Conservation (phyloP, 2,888 invertebrate species). For the Ophion obscuratus region DNA sequence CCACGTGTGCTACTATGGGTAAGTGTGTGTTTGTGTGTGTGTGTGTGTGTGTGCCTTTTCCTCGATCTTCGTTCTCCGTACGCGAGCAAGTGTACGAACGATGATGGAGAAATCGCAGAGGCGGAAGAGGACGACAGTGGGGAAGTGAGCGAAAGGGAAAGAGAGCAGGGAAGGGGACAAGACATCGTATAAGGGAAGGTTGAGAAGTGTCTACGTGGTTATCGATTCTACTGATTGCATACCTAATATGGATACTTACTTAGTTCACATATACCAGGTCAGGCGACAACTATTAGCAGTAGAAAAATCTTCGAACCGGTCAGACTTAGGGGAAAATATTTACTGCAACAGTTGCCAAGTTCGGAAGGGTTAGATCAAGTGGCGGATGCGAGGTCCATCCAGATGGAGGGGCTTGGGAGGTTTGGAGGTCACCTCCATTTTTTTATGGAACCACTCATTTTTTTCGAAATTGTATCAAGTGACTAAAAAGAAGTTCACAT, state of each 20-base stretch:
- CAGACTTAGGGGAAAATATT: no score
- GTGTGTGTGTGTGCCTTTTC: background rate
- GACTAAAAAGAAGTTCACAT: no score
- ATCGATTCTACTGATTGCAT: constrained; percentile 81
- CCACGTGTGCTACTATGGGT: background rate
- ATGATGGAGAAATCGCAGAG: background rate
- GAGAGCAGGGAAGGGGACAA: background rate
- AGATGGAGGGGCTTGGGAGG: no score
- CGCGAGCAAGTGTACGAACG: constrained; percentile 10
- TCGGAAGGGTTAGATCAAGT: no score
- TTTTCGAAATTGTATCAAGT: no score
- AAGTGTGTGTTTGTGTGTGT: background rate
- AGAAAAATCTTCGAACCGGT: no score
- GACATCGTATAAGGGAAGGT: background rate
- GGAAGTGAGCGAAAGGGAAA: background rate
- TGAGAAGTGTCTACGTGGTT: constrained; percentile 61
- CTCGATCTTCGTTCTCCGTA: constrained; percentile 10
- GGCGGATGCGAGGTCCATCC: no score
- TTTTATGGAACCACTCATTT: no score
- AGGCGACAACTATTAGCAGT: no score
- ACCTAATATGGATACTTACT: background rate
- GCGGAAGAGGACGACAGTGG: background rate
- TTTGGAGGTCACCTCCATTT: no score
- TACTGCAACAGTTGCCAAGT: no score
- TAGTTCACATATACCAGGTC: background rate